phyloP scores from a whole-genome alignment of 2,797 vertebrate species.

The Lacerta bilineata region DNA sequence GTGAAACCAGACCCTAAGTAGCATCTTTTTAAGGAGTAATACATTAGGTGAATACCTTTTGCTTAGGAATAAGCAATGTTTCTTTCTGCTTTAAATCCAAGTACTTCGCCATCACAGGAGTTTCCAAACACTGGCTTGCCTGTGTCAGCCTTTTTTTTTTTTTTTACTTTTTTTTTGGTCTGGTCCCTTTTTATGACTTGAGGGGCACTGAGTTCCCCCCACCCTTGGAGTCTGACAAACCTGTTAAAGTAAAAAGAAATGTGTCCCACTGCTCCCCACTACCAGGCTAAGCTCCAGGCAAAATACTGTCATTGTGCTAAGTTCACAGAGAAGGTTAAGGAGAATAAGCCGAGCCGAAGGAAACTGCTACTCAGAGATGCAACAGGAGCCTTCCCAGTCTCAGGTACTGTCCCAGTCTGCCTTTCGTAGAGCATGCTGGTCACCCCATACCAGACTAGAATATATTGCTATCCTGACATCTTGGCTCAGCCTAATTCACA shows the following conservation, averaged over 20 bases:
- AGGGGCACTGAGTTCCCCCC: conserved; percentile 37
- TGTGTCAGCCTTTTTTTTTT: background rate
- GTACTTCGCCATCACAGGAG: conserved; percentile 2
- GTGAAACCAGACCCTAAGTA: background rate
- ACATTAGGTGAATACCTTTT: conserved; percentile 22
- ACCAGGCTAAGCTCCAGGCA: conserved; percentile 73
- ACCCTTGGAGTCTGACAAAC: conserved; percentile 68
- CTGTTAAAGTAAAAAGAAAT: conserved; percentile 61
- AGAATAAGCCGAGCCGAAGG: conserved; percentile 53
- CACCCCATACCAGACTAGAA: conserved; percentile 37
- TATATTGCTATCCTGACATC: conserved; percentile 40
- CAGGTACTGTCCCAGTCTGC: conserved; percentile 43
- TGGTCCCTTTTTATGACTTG: conserved; percentile 44
- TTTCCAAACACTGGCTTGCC: background rate
- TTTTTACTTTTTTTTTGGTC: background rate
- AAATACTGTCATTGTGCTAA: conserved; percentile 66
- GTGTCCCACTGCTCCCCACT: conserved; percentile 49
- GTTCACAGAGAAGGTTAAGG: conserved; percentile 64
- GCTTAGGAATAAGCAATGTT: background rate
- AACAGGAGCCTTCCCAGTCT: conserved; percentile 55
- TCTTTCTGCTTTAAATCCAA: background rate
- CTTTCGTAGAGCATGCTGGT: conserved; percentile 44
- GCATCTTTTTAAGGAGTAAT: conserved; percentile 4
- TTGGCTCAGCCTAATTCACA: conserved; percentile 42
- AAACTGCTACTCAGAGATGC: conserved; percentile 57